Evolutionary conservation across 2,888 invertebrate genomes (phyloP).

Genomic region (Pardosa pseudoannulata): DNA sequence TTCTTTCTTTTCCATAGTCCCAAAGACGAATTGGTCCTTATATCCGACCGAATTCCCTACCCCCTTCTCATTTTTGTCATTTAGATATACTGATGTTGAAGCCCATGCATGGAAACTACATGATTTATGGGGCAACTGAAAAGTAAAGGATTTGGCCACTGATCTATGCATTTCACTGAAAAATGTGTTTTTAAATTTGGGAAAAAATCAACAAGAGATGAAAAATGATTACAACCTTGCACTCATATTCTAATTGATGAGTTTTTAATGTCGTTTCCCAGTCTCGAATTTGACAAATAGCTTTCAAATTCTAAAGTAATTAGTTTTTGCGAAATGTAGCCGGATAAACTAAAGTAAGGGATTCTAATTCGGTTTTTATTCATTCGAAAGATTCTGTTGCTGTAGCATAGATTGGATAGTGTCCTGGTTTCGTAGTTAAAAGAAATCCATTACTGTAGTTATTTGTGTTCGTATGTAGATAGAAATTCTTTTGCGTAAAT

Average conservation of each 20-base stretch:
- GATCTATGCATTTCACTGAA: conserved; percentile 13
- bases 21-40: neutral
- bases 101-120: neutral
- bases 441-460: no score
- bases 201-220: neutral
- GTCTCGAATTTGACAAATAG: neutral
- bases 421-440: no score
- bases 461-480: no score
- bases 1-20: neutral
- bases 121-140: neutral
- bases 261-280: neutral
- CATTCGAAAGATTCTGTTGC: no score
- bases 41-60: neutral
- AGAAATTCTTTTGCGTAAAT: no score
- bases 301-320: neutral
- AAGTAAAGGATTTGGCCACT: neutral
- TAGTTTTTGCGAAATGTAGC: neutral
- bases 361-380: no score
- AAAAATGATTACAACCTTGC: neutral
- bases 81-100: neutral
- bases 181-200: neutral
- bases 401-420: no score
- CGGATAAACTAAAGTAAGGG: no score
- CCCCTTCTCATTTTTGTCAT: neutral
- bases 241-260: conserved; percentile 8